phyloP scores from a whole-genome alignment of 1,140 invertebrate genomes.

The Batillaria attramentaria region DNA sequence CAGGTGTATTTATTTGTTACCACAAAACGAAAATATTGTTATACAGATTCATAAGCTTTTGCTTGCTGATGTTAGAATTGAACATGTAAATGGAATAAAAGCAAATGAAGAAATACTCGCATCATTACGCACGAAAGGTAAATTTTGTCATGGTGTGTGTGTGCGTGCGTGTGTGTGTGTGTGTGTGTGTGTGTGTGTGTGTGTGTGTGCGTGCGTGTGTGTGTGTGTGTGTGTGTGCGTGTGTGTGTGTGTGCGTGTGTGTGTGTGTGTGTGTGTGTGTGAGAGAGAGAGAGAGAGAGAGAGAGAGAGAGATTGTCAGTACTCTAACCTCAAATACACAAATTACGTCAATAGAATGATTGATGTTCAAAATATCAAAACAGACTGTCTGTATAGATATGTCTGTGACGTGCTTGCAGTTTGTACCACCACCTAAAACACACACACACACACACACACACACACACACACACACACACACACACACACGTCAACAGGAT shows the following conservation, averaged over 20 bases:
- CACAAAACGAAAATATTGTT: not conserved
- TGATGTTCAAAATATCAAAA: not conserved
- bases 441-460: not conserved
- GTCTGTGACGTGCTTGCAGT: not conserved
- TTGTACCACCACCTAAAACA: not conserved
- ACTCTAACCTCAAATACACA: not conserved
- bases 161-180: not conserved
- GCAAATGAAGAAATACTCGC: not conserved
- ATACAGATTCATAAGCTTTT: not conserved
- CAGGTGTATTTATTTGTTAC: not conserved
- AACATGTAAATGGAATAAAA: no score
- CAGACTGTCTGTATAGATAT: not conserved
- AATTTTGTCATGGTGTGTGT: not conserved
- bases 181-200: not conserved
- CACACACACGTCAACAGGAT: not conserved
- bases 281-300: not conserved
- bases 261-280: not conserved
- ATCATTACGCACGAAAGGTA: not conserved
- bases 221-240: not conserved
- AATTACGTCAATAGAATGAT: not conserved
- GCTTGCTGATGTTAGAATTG: not conserved
- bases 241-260: not conserved
- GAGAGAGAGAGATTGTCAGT: not conserved
- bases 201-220: not conserved
- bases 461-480: slow-evolving; percentile 8